A percentile compares a stretch with the other conserved stretches of the same genome.
Evolutionary conservation across 2,888 invertebrate species (phyloP).

Genomic region (Eristalis arbustorum): DNA sequence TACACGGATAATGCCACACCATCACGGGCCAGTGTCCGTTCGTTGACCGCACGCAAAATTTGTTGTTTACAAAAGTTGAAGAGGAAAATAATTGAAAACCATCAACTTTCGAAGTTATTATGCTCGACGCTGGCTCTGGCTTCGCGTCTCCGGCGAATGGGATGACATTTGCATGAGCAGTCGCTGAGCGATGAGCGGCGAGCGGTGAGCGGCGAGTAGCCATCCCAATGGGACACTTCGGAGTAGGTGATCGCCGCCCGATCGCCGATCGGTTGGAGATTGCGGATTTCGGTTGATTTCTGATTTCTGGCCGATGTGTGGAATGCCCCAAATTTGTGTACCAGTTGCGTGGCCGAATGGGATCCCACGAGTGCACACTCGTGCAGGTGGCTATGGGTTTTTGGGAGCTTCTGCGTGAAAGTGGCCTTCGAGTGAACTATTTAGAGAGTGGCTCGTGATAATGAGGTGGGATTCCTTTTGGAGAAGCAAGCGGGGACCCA

Average conservation of each 20-base stretch:
- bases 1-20: slow-evolving; percentile 26
- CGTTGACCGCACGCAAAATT: slow-evolving; percentile 67
- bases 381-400: neutral
- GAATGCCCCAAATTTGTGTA: neutral
- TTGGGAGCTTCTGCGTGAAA: neutral
- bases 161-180: slow-evolving; percentile 43
- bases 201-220: no score
- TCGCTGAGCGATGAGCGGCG: no score
- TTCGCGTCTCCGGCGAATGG: neutral
- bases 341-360: neutral
- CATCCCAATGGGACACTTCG: slow-evolving; percentile 21
- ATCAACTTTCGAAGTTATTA: slow-evolving; percentile 50
- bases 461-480: neutral
- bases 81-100: slow-evolving; percentile 25
- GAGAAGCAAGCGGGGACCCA: no score
- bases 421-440: neutral
- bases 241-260: slow-evolving; percentile 23
- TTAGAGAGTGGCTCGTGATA: neutral
- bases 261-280: neutral
- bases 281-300: neutral
- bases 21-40: slow-evolving; percentile 34
- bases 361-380: neutral
- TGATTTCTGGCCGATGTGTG: neutral
- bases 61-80: slow-evolving; percentile 59
- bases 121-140: neutral